Conservation (phyloP, 2,113 vertebrate species). For the Antidorcas marsupialis region DNA sequence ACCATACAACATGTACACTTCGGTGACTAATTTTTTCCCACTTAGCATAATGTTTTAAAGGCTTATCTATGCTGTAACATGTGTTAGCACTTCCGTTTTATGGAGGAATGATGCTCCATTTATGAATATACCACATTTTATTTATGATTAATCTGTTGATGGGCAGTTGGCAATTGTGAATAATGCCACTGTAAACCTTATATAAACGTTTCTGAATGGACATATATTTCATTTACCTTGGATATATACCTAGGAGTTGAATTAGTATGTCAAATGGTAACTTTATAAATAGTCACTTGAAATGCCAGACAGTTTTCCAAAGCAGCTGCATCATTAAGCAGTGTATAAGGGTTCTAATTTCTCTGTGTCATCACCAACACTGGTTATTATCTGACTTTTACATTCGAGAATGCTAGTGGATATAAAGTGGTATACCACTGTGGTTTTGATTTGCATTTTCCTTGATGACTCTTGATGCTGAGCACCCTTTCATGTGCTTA, state of each 20-base stretch:
- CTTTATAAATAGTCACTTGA: neutral
- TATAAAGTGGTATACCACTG: neutral
- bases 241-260: neutral
- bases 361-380: neutral
- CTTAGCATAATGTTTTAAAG: neutral
- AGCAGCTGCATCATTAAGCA: neutral
- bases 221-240: neutral
- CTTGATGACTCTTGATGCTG: neutral
- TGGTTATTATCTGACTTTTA: neutral
- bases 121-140: neutral
- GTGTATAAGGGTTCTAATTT: neutral
- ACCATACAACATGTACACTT: neutral
- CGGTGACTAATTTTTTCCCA: neutral
- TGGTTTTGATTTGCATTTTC: neutral
- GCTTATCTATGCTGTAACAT: neutral
- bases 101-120: neutral
- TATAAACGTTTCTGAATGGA: neutral
- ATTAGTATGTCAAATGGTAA: neutral
- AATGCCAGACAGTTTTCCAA: neutral
- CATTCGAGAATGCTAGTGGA: neutral
- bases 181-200: neutral
- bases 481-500: neutral
- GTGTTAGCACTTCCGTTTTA: neutral
- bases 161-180: neutral
- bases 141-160: neutral